These are phyloP conservation scores for Lacanobia oleracea DNA, from an alignment of 2,888 invertebrate genomes.

Conservation along the genomic window DNA sequence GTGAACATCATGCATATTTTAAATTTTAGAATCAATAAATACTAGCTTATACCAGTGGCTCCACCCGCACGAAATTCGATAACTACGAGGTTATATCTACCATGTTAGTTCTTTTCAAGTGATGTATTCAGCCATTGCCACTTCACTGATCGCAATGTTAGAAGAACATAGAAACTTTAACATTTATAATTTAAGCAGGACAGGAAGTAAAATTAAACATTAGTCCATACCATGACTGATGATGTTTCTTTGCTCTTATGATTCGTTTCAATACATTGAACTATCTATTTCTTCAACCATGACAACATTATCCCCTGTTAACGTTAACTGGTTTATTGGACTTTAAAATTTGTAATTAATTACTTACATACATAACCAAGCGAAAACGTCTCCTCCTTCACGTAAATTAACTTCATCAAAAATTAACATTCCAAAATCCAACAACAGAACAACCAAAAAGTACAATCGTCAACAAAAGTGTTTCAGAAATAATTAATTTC, in stretches of 20 bases:
- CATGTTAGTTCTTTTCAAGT: too few relatives aligned
- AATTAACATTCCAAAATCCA: constrained; percentile 26
- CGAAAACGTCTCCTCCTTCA: neutral
- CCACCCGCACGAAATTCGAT: too few relatives aligned
- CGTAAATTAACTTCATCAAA: constrained; percentile 28
- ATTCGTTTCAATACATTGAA: neutral
- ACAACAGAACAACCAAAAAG: constrained; percentile 33
- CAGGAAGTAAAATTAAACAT: too few relatives aligned
- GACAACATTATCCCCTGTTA: neutral
- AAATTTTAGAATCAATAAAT: too few relatives aligned
- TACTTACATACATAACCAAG: neutral
- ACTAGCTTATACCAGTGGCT: too few relatives aligned
- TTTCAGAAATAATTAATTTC: constrained; percentile 59
- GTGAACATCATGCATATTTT: too few relatives aligned
- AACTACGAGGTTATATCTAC: too few relatives aligned
- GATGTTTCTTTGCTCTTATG: neutral
- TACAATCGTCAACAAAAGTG: constrained; percentile 59
- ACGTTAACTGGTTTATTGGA: neutral
- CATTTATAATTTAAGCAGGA: too few relatives aligned
- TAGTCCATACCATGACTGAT: too few relatives aligned
- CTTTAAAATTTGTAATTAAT: neutral
- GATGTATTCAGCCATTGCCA: too few relatives aligned
- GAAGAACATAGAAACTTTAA: too few relatives aligned
- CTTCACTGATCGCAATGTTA: too few relatives aligned
- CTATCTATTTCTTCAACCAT: neutral